A percentile compares a stretch with the other conserved stretches of the same genome.
Evolutionary conservation across 2,888 invertebrate species (phyloP).

Genomic region (Eurytoma californica): DNA sequence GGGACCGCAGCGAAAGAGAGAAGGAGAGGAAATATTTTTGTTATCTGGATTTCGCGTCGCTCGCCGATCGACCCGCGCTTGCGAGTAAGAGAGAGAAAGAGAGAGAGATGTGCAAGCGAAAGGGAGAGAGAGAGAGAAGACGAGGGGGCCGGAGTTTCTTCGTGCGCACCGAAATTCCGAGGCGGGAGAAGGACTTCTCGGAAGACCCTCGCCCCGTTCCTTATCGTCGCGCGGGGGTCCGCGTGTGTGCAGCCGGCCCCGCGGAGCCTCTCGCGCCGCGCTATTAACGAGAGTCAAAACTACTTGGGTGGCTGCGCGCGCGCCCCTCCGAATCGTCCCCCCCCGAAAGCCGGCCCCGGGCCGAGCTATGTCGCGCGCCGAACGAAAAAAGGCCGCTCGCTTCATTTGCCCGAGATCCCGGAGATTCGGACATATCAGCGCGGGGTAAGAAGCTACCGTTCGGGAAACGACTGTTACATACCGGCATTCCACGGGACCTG

Average conservation of each 20-base stretch:
- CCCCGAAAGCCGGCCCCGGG: neutral
- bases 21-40: constrained; percentile 44
- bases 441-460: constrained; percentile 31
- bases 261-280: constrained; percentile 57
- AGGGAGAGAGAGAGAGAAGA: constrained; percentile 42
- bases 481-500: neutral
- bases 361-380: constrained; percentile 5
- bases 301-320: constrained; percentile 67
- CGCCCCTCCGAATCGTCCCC: neutral
- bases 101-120: constrained; percentile 31
- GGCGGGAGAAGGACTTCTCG: constrained; percentile 49
- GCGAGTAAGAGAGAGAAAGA: constrained; percentile 39
- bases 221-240: constrained; percentile 28
- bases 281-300: constrained; percentile 70
- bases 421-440: constrained; percentile 2
- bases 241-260: constrained; percentile 36
- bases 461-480: constrained; percentile 19
- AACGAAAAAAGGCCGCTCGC: constrained; percentile 24
- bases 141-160: constrained; percentile 41
- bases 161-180: constrained; percentile 49
- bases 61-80: constrained; percentile 9
- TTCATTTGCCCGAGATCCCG: constrained; percentile 61
- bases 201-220: constrained; percentile 38
- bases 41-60: constrained; percentile 48
- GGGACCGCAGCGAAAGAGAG: constrained; percentile 24